Percentiles rank a stretch among this genome's conserved stretches.
Conservation (phyloP, 64 coral and sea anemone genomes). For the Porites australiensis region DNA sequence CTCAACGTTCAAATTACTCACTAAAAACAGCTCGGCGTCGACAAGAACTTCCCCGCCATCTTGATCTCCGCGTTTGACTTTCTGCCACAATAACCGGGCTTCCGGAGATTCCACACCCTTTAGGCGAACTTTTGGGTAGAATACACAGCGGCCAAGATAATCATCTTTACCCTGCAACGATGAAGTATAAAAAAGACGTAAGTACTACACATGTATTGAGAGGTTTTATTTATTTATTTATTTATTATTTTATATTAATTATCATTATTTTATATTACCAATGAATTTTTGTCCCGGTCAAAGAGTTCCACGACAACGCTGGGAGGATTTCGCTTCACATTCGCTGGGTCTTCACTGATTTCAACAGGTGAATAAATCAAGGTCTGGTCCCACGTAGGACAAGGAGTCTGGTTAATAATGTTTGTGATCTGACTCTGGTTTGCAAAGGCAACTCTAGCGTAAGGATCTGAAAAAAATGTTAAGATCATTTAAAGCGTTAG, state of each 20-base stretch:
- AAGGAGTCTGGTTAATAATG: constrained; percentile 48
- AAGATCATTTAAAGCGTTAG: not conserved
- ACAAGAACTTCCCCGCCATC: constrained; percentile 53
- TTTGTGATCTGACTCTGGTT: constrained; percentile 63
- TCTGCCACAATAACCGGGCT: constrained; percentile 46
- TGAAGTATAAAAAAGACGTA: not conserved
- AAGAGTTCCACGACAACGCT: constrained; percentile 51
- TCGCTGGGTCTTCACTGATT: constrained; percentile 62
- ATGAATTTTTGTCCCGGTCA: not conserved
- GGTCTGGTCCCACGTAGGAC: constrained; percentile 75
- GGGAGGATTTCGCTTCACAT: constrained; percentile 58
- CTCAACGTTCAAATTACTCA: not conserved
- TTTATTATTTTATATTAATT: too few relatives aligned
- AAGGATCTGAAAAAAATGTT: constrained; percentile 46
- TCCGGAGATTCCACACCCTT: constrained; percentile 70
- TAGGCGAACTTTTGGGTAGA: constrained; percentile 54
- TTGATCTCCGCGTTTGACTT: constrained; percentile 35
- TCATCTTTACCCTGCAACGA: constrained; percentile 69
- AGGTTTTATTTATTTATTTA: too few relatives aligned
- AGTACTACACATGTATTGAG: too few relatives aligned
- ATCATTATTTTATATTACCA: not conserved
- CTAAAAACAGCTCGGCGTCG: constrained; percentile 69
- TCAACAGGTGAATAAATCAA: constrained; percentile 54
- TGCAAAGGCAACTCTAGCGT: constrained; percentile 57
- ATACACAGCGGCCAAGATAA: constrained; percentile 58